phyloP scores from a whole-genome alignment of 2,888 invertebrate species.

The Cloeon dipterum region DNA sequence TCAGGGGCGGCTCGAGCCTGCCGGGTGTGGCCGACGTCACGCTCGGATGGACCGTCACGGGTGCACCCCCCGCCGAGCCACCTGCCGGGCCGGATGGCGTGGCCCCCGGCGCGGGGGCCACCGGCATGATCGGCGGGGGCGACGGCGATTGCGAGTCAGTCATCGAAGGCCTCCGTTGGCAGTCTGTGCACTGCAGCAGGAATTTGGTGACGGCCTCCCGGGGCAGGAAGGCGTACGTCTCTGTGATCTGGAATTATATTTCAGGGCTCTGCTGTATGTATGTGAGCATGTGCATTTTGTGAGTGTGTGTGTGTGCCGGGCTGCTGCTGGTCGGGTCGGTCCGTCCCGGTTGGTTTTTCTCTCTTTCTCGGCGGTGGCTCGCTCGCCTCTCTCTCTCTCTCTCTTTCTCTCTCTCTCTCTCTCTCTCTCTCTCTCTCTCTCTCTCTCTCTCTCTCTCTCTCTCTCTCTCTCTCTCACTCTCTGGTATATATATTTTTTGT shows the following conservation, averaged over 20 bases:
- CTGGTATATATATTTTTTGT: not conserved
- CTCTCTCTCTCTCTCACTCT: not conserved
- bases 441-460: not conserved
- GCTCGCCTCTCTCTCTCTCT: slow-evolving; percentile 1
- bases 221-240: slow-evolving; percentile 87
- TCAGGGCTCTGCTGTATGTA: too few species aligned
- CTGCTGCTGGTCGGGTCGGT: too few species aligned
- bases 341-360: too few species aligned
- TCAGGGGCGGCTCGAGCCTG: slow-evolving; percentile 19
- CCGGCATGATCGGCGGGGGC: slow-evolving; percentile 4
- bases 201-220: slow-evolving; percentile 91
- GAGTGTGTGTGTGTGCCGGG: too few species aligned
- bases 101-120: slow-evolving; percentile 14
- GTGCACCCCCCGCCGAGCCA: slow-evolving; percentile 5
- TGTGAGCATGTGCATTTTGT: slow-evolving; percentile 11
- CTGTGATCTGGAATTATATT: slow-evolving; percentile 56
- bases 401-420: slow-evolving; percentile 1
- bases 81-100: not conserved
- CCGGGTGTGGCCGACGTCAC: slow-evolving; percentile 8
- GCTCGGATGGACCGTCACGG: slow-evolving; percentile 7
- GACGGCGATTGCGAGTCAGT: slow-evolving; percentile 18
- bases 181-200: slow-evolving; percentile 82
- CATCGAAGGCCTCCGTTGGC: slow-evolving; percentile 49
- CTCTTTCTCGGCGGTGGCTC: too few species aligned
- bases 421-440: not conserved